These are phyloP conservation scores for Lagorchestes hirsutus DNA, from an alignment of 2,797 vertebrate species.

Conservation along the genomic window DNA sequence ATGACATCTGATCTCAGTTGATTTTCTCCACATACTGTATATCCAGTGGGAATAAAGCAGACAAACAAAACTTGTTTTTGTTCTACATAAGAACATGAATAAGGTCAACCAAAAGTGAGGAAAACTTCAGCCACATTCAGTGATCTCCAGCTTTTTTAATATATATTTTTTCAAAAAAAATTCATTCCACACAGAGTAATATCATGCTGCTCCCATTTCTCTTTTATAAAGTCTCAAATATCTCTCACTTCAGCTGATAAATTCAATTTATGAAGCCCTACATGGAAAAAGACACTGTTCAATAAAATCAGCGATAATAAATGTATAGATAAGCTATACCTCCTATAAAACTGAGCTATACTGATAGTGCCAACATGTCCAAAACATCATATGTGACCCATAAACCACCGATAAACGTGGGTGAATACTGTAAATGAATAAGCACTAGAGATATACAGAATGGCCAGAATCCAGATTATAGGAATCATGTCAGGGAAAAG, in stretches of 20 bases:
- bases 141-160: not conserved
- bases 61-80: constrained; percentile 22
- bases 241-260: constrained; percentile 45
- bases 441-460: not conserved
- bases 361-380: not conserved
- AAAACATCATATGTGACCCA: not conserved
- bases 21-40: constrained; percentile 54
- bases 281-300: not conserved
- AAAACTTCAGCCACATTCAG: not conserved
- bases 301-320: constrained; percentile 10
- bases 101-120: constrained; percentile 20
- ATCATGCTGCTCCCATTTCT: constrained; percentile 15
- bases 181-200: not conserved
- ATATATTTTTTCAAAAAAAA: not conserved
- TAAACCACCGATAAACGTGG: not conserved
- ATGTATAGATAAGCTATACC: not conserved
- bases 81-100: not conserved
- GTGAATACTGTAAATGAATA: not conserved
- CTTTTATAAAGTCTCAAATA: constrained; percentile 47
- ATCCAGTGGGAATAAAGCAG: constrained; percentile 34
- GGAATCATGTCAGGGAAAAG: not conserved
- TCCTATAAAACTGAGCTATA: not conserved
- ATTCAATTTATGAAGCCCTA: not conserved
- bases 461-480: not conserved
- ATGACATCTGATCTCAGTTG: constrained; percentile 50